Evolutionary conservation across 2,797 vertebrate species (phyloP).

Genomic region (Tolypeutes matacus): DNA sequence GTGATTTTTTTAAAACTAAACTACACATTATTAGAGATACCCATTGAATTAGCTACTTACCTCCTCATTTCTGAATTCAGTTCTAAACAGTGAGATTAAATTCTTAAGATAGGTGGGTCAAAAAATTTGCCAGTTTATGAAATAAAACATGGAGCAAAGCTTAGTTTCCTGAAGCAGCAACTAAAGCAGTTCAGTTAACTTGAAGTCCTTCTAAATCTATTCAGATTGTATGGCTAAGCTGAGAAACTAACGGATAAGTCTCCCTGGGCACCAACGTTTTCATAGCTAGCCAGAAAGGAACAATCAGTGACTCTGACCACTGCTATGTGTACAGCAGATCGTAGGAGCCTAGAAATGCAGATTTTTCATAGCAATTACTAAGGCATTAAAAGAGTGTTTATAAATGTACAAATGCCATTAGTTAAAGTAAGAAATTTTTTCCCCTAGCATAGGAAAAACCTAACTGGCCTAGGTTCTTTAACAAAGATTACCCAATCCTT

Average conservation of each 20-base stretch:
- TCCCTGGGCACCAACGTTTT: too few relatives aligned
- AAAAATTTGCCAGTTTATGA: neutral
- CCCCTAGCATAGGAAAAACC: too few relatives aligned
- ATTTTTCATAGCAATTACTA: too few relatives aligned
- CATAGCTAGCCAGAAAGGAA: too few relatives aligned
- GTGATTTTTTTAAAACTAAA: neutral
- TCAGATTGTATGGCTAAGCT: neutral
- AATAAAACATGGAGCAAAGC: neutral
- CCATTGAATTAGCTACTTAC: neutral
- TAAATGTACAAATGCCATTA: too few relatives aligned
- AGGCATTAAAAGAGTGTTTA: too few relatives aligned
- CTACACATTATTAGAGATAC: neutral
- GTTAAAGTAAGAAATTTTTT: too few relatives aligned
- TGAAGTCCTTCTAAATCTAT: neutral
- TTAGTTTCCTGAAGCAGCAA: neutral
- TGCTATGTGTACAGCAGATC: too few relatives aligned
- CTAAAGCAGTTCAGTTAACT: neutral
- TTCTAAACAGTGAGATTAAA: conserved; percentile 55
- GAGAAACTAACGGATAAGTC: neutral
- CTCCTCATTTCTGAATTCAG: conserved; percentile 39
- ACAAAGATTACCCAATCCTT: too few relatives aligned
- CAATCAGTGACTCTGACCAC: too few relatives aligned
- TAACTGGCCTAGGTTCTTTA: too few relatives aligned
- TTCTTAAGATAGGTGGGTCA: neutral
- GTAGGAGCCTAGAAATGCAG: too few relatives aligned